phyloP scores from a whole-genome alignment of 2,113 vertebrate species.

The Rhinoptilus africanus region DNA sequence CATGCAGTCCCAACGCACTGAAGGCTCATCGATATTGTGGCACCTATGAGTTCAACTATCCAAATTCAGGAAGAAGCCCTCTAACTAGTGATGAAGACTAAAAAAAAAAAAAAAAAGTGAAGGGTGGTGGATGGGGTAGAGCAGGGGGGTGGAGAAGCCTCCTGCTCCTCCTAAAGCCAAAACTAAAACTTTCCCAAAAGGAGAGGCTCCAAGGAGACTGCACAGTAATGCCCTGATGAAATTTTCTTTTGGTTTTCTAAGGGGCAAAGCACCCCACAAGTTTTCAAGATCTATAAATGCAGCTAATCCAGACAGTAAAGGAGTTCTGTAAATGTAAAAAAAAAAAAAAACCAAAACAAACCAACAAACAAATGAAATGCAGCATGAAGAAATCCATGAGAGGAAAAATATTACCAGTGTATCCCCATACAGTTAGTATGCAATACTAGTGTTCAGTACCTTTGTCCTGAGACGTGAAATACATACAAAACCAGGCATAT shows the following conservation, averaged over 20 bases:
- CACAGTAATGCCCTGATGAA: rapidly evolving
- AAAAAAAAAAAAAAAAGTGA: neutral
- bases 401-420: neutral
- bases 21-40: neutral
- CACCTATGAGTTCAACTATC: neutral
- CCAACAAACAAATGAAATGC: neutral
- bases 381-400: neutral
- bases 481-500: neutral
- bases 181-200: neutral
- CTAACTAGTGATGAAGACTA: neutral
- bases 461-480: neutral
- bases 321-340: neutral
- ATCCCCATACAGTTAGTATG: neutral
- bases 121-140: too few species aligned
- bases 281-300: neutral
- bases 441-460: neutral
- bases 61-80: neutral
- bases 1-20: rapidly evolving
- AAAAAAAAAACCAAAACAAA: neutral
- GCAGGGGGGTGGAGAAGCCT: neutral
- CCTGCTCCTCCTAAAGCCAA: neutral
- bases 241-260: neutral
- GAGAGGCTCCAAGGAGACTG: neutral
- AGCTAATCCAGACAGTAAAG: rapidly evolving
- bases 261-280: neutral